Conservation (phyloP, 2,113 vertebrate species). For the Bufo gargarizans region DNA sequence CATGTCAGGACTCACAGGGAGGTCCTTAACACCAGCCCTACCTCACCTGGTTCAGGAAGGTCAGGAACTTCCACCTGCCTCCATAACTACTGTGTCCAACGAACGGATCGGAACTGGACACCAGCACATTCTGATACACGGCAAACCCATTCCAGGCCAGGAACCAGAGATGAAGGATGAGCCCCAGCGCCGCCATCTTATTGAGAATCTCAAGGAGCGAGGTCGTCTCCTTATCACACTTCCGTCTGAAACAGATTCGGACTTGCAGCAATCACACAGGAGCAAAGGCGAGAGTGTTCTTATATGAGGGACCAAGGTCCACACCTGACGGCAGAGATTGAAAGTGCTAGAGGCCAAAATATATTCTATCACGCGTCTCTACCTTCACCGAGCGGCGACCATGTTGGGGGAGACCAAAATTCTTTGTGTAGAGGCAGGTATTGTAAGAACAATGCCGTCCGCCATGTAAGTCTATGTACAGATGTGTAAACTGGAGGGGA, state of each 20-base stretch:
- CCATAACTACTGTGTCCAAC: slow-evolving; percentile 63
- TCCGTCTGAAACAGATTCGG: neutral
- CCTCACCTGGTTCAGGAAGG: slow-evolving; percentile 72
- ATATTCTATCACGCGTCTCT: neutral
- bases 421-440: too few relatives aligned
- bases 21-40: neutral
- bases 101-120: slow-evolving; percentile 52
- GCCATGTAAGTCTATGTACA: neutral
- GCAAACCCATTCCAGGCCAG: slow-evolving; percentile 66
- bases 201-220: neutral
- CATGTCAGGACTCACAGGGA: neutral
- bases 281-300: too few relatives aligned
- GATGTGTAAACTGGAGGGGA: too few relatives aligned
- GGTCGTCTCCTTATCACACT: neutral
- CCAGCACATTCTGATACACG: slow-evolving; percentile 58
- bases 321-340: neutral
- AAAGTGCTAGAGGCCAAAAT: neutral
- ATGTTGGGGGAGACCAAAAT: neutral
- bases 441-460: too few relatives aligned
- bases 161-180: slow-evolving; percentile 53
- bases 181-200: slow-evolving; percentile 61
- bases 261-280: neutral
- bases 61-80: slow-evolving; percentile 73
- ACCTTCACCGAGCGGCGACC: neutral
- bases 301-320: neutral